Evolutionary conservation across 2,797 vertebrate genomes (phyloP).

Genomic region (Pangasius larnaudii): DNA sequence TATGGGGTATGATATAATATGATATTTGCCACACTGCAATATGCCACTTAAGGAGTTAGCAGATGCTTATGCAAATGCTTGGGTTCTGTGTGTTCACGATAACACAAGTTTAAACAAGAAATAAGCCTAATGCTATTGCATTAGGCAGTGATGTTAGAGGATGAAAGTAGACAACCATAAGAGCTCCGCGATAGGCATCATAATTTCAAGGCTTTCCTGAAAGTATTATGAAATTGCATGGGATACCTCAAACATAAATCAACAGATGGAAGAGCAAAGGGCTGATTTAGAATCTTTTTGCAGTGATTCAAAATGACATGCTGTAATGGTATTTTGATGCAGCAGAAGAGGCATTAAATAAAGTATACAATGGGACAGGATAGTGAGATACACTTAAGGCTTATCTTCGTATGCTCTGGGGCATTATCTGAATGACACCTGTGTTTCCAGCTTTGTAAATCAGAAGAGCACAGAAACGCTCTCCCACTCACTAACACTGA

Average conservation of each 20-base stretch:
- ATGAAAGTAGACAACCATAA: conserved; percentile 62
- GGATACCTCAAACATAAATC: conserved; percentile 66
- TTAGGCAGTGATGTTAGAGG: conserved; percentile 65
- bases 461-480: conserved; percentile 16
- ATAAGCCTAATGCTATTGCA: conserved; percentile 66
- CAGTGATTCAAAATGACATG: conserved; percentile 68
- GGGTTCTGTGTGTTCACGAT: conserved; percentile 64
- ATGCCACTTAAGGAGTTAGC: conserved; percentile 61
- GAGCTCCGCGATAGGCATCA: conserved; percentile 62
- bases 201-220: conserved; percentile 57
- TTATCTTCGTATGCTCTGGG: conserved; percentile 59
- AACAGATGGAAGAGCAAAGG: conserved; percentile 68
- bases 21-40: conserved; percentile 57
- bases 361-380: conserved; percentile 43
- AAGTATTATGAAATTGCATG: conserved; percentile 64
- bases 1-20: conserved; percentile 36
- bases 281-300: conserved; percentile 68
- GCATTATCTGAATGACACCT: conserved; percentile 59
- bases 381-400: conserved; percentile 50
- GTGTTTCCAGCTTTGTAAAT: conserved; percentile 57
- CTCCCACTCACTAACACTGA: conserved; percentile 33
- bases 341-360: conserved; percentile 60
- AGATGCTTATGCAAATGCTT: conserved; percentile 71
- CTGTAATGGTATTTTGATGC: conserved; percentile 76
- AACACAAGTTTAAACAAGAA: conserved; percentile 70